Conservation (phyloP, 2,797 vertebrate species). For the Phoeniculus purpureus region DNA sequence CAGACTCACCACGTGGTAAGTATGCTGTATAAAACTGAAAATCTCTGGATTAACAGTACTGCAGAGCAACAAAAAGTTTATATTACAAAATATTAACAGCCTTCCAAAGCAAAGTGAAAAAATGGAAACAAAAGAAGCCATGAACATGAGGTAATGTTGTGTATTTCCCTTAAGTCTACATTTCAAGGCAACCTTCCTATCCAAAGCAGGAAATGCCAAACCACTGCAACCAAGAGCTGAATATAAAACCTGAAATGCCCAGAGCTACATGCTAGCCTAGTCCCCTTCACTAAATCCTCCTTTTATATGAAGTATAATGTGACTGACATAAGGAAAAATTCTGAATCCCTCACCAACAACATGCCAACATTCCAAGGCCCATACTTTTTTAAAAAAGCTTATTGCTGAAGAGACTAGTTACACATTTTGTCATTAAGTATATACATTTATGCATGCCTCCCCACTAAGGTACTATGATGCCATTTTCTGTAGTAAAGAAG, state of each 20-base stretch:
- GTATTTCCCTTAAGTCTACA: not conserved
- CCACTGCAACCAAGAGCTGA: not conserved
- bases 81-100: not conserved
- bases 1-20: not conserved
- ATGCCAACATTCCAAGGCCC: constrained; percentile 45
- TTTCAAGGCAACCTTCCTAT: not conserved
- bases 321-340: constrained; percentile 62
- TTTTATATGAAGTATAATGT: constrained; percentile 54
- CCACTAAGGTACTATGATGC: not conserved
- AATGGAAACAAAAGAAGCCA: not conserved
- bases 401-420: constrained; percentile 43
- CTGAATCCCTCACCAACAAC: constrained; percentile 29
- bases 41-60: not conserved
- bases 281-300: not conserved
- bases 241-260: not conserved
- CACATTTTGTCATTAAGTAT: constrained; percentile 32
- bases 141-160: not conserved
- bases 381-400: constrained; percentile 32
- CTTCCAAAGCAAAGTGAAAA: not conserved
- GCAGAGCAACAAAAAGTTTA: not conserved
- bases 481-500: not conserved
- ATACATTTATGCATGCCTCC: constrained; percentile 21
- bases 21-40: not conserved
- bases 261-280: not conserved
- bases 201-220: not conserved